Base-by-base conservation (phyloP, 2,113 vertebrate genomes). In the Bettongia penicillata region DNA sequence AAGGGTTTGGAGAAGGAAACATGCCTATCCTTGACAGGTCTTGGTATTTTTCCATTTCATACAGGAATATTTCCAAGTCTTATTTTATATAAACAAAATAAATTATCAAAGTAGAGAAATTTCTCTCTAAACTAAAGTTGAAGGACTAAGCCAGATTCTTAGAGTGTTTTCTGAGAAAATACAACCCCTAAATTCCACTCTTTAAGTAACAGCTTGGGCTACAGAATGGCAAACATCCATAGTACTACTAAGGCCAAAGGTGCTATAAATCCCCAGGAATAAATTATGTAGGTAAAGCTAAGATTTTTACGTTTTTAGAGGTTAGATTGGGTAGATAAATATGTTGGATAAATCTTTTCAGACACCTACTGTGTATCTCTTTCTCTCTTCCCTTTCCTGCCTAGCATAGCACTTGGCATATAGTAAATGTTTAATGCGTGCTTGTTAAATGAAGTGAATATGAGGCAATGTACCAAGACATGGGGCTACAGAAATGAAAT, bases 1-100 rank as follows among this genome's bases (percentile, higher is more conserved):
- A 95, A 97, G 91, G 89, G 53, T 93, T 95, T 91, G 22, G 23
- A 89, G 84, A 96, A 95, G 94, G 97, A 95, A 97, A 94, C 91
- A 95, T 94, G 57, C 53, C 97, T 96, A 92, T 96, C 51, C 84
- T 95, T 93, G 93, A 95, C 90, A 96, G 94, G 91, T 95, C 93
- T 95, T 96, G 92, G 51, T 96, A 90, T 91, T 96, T 96, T 96
- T 96, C 95, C 94, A 96, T 94, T 52, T 95, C 68, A 94, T 91
- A 53, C 19, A 94, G 96, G 84, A 96, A 91, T 12, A 1, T 96
- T 97, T 97, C 95, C 93, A 97, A 95, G 47, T 93, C 53, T 91
- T 91, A 77, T 94, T 49, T 90, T 37, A 51, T 93, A 68, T 95
- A 97, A 96, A 90, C 93, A 98, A 96, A 96, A 90, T 97, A 96